Conservation (phyloP, 2,888 invertebrate genomes). For the Clitarchus hookeri region DNA sequence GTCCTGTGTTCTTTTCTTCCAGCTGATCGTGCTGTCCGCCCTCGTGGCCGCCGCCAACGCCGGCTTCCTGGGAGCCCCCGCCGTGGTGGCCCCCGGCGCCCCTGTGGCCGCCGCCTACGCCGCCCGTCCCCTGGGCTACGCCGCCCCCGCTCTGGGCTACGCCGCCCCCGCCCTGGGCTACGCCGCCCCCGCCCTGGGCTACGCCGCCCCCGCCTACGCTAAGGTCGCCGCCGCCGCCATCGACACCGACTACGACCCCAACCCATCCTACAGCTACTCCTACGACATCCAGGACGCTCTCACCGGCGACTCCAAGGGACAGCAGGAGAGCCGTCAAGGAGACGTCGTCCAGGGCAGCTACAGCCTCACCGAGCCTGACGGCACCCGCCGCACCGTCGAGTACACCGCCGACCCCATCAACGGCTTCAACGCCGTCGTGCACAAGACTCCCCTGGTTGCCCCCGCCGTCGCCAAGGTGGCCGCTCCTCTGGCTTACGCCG, state of each 20-base stretch:
- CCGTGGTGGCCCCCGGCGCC: conserved; percentile 36
- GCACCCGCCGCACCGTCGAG: conserved; percentile 42
- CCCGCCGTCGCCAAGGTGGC: conserved; percentile 41
- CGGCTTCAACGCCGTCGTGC: conserved; percentile 44
- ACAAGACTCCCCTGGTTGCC: conserved; percentile 39
- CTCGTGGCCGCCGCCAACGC: conserved; percentile 41
- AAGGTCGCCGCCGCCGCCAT: conserved; percentile 39
- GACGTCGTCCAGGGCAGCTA: conserved; percentile 43
- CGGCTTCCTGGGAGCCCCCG: conserved; percentile 38
- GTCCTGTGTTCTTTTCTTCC: neutral
- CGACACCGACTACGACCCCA: conserved; percentile 41
- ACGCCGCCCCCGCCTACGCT: conserved; percentile 38
- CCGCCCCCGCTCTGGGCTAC: conserved; percentile 32
- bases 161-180: conserved; percentile 32
- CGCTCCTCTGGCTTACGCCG: conserved; percentile 38
- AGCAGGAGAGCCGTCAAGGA: conserved; percentile 41
- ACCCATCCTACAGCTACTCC: conserved; percentile 42
- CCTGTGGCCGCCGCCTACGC: conserved; percentile 32
- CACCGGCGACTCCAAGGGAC: conserved; percentile 43
- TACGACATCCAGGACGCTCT: conserved; percentile 43
- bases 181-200: no score
- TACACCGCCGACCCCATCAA: conserved; percentile 44
- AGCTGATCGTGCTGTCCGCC: conserved; percentile 40
- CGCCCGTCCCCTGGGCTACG: conserved; percentile 31
- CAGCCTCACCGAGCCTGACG: conserved; percentile 43